Base-by-base conservation (phyloP, 2,113 vertebrate species). In the Vanacampus margaritifer region DNA sequence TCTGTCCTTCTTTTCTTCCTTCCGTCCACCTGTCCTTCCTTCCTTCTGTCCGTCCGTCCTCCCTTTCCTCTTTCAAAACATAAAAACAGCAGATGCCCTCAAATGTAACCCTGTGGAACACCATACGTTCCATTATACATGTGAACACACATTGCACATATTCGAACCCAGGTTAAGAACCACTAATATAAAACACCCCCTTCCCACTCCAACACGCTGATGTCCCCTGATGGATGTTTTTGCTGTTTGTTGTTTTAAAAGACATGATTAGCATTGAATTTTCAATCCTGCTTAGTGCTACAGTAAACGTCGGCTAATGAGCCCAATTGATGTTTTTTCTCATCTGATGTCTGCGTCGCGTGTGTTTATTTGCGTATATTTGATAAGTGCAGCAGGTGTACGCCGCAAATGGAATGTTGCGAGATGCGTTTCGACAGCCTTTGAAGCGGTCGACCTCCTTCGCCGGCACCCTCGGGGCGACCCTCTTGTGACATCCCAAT, bases 401-500 rank as follows among this genome's bases (percentile, higher is more conserved):
- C 28, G 28, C 67, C 73, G 66, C 37, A 70, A 67, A 71, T 66
- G 6, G 45, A 72, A 67, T 14, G 1, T 7, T 61, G 66, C 70
- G 51, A 46, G 11, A 68, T 74, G 32, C 68, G 70, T 37, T 69
- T 50, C 19, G 74, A 78, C 79, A 65, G 63, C 39, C 75, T 65
- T 19, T 66, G 79, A 80, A 71, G 73, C 74, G 74, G 64, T 77
- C 73, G 56, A 26, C 60, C 69, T 13, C 62, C 9, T 68, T 39
- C 21, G 17, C 21, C 53, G 60, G 48, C 54, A 63, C 72, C 84
- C 84, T 32, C n/a, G 28, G 68, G 87, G 89, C 74, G 9, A 69
- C 65, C 71, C 67, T 32, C 73, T 43, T 5, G 77, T 75, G 32
- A 80, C 69, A 75, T 75, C 86, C 88, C 88, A 91, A 89, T 91